phyloP scores from a whole-genome alignment of 2,797 vertebrate species.

The Cossypha caffra region DNA sequence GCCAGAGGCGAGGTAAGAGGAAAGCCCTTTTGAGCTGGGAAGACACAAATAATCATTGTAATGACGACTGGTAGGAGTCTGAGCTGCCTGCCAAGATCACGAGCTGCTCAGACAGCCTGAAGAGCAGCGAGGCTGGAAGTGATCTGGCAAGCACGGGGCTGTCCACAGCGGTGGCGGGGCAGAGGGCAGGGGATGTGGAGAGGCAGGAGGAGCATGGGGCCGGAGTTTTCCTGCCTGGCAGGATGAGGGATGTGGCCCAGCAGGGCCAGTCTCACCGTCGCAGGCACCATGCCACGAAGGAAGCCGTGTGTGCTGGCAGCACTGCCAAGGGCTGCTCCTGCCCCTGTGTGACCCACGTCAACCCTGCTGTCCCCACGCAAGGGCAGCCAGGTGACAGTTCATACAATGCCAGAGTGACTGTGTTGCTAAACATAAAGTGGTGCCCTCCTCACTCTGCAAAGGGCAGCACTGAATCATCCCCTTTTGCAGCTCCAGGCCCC shows the following conservation, averaged over 20 bases:
- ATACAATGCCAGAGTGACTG: neutral
- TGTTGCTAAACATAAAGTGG: neutral
- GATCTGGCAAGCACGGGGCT: neutral
- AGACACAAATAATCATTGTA: conserved; percentile 4
- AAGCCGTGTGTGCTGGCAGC: neutral
- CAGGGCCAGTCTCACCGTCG: neutral
- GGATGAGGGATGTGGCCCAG: conserved; percentile 16
- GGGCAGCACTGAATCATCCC: neutral
- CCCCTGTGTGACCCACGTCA: accelerated
- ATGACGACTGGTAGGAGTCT: neutral
- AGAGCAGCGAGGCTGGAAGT: neutral
- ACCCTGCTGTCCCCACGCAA: neutral
- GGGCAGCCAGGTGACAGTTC: accelerated
- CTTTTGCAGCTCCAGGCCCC: neutral
- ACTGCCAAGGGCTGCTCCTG: neutral
- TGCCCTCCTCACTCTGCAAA: neutral
- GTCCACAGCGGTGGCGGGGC: neutral
- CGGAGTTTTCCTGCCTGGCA: neutral
- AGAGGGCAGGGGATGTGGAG: neutral
- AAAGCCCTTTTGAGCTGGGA: neutral
- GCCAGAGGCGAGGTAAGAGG: neutral
- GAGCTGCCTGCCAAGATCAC: neutral
- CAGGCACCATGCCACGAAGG: neutral
- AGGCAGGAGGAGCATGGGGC: neutral
- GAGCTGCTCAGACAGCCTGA: neutral